Evolutionary conservation across 2,797 vertebrate genomes (phyloP).

Genomic region (Anableps anableps): DNA sequence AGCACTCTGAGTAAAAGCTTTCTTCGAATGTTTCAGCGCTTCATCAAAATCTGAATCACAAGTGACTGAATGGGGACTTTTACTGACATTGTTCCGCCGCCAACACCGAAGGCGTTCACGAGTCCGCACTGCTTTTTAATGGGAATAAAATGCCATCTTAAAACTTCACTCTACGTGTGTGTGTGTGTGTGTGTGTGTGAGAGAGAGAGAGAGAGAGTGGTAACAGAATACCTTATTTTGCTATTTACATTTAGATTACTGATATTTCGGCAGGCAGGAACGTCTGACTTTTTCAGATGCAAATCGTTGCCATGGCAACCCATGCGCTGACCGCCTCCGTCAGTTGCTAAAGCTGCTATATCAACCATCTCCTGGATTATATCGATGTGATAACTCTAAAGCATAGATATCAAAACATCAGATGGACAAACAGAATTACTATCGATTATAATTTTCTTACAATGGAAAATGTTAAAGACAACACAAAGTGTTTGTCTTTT

Average conservation of each 20-base stretch:
- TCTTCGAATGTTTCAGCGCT: neutral
- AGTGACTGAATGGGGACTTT: neutral
- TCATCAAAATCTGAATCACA: constrained; percentile 14
- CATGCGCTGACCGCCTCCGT: neutral
- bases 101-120: neutral
- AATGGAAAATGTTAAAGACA: too few species aligned
- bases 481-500: too few species aligned
- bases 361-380: neutral
- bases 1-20: constrained; percentile 21
- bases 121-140: constrained; percentile 3
- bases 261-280: neutral
- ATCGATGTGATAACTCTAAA: neutral
- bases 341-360: neutral
- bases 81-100: neutral
- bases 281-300: neutral
- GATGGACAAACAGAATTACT: too few species aligned
- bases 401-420: neutral
- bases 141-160: neutral
- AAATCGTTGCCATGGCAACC: neutral
- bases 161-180: accelerated
- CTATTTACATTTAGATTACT: constrained; percentile 24
- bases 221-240: neutral
- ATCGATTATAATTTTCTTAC: too few species aligned
- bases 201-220: too few species aligned
- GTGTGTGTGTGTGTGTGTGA: too few species aligned